A percentile compares a stretch with the other conserved stretches of the same genome.
Evolutionary conservation across 2,888 invertebrate species (phyloP).

Genomic region (Athetis lepigone): DNA sequence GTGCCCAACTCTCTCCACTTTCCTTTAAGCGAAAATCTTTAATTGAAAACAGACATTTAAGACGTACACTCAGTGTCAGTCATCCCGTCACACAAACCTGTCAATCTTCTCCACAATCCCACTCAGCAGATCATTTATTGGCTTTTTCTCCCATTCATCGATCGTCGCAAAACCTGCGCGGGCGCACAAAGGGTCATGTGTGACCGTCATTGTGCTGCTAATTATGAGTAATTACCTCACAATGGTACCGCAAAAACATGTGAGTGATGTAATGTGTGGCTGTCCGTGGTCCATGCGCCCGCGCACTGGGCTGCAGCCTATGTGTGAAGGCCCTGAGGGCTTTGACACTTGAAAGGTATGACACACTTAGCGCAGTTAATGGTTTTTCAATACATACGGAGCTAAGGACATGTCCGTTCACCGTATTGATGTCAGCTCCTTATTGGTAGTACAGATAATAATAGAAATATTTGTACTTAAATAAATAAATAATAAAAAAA

Average conservation of each 20-base stretch:
- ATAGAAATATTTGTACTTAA: not conserved
- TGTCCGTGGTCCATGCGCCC: slow-evolving; percentile 10
- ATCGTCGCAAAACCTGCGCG: slow-evolving; percentile 41
- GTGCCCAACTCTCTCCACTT: too few species aligned
- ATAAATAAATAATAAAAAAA: too few species aligned
- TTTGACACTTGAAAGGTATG: slow-evolving; percentile 57
- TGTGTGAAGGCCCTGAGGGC: slow-evolving; percentile 43
- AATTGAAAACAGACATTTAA: not conserved
- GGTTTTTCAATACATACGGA: slow-evolving; percentile 41
- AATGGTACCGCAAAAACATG: slow-evolving; percentile 52
- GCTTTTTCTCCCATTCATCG: slow-evolving; percentile 57
- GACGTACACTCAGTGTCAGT: not conserved
- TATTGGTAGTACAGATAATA: slow-evolving; percentile 8
- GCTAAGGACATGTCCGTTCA: slow-evolving; percentile 31
- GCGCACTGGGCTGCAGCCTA: not conserved
- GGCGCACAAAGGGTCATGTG: slow-evolving; percentile 51
- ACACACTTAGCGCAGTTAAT: slow-evolving; percentile 52
- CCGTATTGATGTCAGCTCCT: slow-evolving; percentile 15
- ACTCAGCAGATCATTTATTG: slow-evolving; percentile 34
- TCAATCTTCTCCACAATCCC: slow-evolving; percentile 7
- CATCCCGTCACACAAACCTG: not conserved
- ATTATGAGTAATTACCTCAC: slow-evolving; percentile 46
- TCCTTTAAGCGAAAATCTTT: too few species aligned
- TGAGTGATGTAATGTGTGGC: slow-evolving; percentile 40
- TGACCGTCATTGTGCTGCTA: slow-evolving; percentile 55